Base-by-base conservation (phyloP, 2,797 vertebrate species). In the Danio choprae region DNA sequence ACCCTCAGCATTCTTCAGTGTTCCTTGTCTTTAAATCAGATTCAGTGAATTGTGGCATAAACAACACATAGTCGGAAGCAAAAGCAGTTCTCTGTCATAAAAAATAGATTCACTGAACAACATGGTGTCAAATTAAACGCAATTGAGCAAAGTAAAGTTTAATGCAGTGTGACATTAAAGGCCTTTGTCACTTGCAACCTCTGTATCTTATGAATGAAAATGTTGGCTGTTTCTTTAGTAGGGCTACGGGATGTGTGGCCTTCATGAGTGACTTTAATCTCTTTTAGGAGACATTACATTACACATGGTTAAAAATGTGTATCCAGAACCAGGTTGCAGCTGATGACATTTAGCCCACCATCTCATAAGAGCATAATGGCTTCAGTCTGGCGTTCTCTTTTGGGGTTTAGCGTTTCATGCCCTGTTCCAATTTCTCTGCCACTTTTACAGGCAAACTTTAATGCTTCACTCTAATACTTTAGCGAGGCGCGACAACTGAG, bases 401-500 rank as follows among this genome's bases (percentile, higher is more conserved):
- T 22, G 38, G 22, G 50, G 40, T 44, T 73, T 69, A 55, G 56
- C 38, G 58, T 71, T 56, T 65, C 41, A 44, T 65, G 20, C 18
- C 15, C 43, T 72, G 69, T 59, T 67, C 68, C 29, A 22, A 63
- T 59, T 56, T 53, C n/a, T 50, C 9, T 16, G 38, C 29, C 38
- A 69, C 58, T 20, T 43, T 41, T 18, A 36, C 10, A 56, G n/a
- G 29, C n/a, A 51, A 51, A 62, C 67, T 70, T 70, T n/a, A 70
- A 29, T 62, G 65, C 67, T 40, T 70, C 36, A 70, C 20, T 46
- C 20, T 63, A 55, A 22, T 77, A 13, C 74, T 77, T 58, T 29
- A 44, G 50, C 18, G 29, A 16, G 44, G 3, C 22, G 5, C 1
- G 40, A 50, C n/a, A 18, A 29, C 38, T 72, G 8, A 48, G 29